Evolutionary conservation across 2,888 invertebrate genomes (phyloP).

Genomic region (Calameuta idolon): DNA sequence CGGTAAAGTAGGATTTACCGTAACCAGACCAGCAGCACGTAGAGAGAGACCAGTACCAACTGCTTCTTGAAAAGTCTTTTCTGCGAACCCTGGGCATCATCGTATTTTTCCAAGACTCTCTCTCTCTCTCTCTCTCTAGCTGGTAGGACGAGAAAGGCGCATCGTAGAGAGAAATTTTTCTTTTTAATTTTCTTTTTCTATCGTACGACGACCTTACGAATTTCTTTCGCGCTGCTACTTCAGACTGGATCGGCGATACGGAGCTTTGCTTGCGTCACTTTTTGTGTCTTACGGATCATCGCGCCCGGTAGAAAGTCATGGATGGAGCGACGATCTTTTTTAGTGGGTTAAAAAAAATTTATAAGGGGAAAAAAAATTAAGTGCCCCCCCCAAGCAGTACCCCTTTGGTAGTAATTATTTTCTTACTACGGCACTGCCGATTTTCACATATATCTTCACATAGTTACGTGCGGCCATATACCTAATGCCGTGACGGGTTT

Average conservation of each 20-base stretch:
- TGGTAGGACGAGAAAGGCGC: neutral
- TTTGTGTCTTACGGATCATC: neutral
- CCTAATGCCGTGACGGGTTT: neutral
- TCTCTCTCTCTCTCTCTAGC: no score
- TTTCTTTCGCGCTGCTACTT: neutral
- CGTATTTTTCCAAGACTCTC: neutral
- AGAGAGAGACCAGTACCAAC: neutral
- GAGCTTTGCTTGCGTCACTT: neutral
- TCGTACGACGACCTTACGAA: neutral
- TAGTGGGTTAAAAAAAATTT: neutral
- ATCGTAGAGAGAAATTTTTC: neutral
- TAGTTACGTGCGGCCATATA: neutral
- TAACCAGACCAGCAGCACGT: neutral
- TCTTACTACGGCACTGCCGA: neutral
- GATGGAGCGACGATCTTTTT: neutral
- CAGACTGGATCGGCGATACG: neutral
- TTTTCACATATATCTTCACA: neutral
- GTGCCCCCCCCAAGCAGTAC: neutral
- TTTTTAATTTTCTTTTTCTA: neutral
- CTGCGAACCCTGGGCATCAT: neutral
- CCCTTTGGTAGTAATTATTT: neutral
- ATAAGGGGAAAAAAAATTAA: neutral
- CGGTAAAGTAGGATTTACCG: conserved; percentile 6
- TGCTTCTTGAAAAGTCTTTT: neutral
- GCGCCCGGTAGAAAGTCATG: neutral